Base-by-base conservation (phyloP, 92 coral and sea anemone species). In the Porites cylindrica region DNA sequence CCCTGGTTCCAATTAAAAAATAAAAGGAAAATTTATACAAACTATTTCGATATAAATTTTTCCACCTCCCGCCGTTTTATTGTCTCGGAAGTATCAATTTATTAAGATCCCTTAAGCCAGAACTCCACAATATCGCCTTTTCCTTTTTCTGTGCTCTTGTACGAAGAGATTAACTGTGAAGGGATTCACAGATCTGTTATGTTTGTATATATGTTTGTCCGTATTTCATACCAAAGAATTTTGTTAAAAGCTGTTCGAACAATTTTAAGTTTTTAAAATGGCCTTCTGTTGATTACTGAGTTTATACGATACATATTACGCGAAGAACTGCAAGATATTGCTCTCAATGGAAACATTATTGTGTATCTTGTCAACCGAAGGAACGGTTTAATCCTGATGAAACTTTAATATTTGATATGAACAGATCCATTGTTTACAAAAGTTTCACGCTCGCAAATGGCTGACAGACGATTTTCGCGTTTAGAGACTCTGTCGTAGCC, bases 361-460 rank as follows among this genome's bases (percentile, higher is more conserved):
- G 85, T 58, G 77, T 81, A 67, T 54, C 32, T 81, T 19, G 75
- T 69, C 85, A 24, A 61, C 62, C 76, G 21, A 26, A 70, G 75
- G 63, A 70, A 81, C 69, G 70, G 29, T 80, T 70, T 81, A 81
- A 81, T 81, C 85, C 76, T 21, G 66, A 26, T 66, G 66, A 53
- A 67, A 81, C 47, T 16, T 21, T 29, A 24, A 18, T 81, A 69
- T 69, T 81, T 81, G 85, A 59, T 76, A 24, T 7, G 76, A 26
- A 81, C 76, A 81, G 21, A 29, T 56, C 68, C 32, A 23, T 69
- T 81, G 85, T 81, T 81, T 81, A 81, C 85, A 53, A 12, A 54
- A 68, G 70, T 70, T 81, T 56, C 58, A 19, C 76, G 85, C 85
- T 56, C 77, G 76, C 54, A 69, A 66, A 20, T 38, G 47, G 47